Evolutionary conservation across 2,888 invertebrate species (phyloP).

Genomic region (Coenonympha glycerion): DNA sequence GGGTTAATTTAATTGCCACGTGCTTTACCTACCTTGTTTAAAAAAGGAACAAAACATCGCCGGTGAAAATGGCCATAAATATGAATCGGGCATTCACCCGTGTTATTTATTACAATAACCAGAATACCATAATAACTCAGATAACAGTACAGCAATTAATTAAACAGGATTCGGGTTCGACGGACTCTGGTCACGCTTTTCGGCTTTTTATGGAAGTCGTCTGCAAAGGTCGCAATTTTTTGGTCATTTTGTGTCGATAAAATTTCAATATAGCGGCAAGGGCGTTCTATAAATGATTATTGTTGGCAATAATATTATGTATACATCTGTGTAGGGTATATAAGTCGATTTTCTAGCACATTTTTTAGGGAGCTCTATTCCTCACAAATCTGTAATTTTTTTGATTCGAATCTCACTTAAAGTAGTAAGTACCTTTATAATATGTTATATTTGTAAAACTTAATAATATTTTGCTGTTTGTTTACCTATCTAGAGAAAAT

Average conservation of each 20-base stretch:
- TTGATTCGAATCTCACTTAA: too few relatives aligned
- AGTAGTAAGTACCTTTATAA: too few relatives aligned
- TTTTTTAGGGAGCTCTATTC: too few relatives aligned
- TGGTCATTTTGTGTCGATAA: not conserved
- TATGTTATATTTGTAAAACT: too few relatives aligned
- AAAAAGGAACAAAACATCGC: not conserved
- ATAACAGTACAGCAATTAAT: slow-evolving; percentile 9
- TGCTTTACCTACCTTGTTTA: too few relatives aligned
- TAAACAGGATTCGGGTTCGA: slow-evolving; percentile 6
- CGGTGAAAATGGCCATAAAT: not conserved
- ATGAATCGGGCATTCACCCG: not conserved
- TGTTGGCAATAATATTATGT: not conserved
- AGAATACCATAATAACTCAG: slow-evolving; percentile 3
- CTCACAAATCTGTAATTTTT: too few relatives aligned
- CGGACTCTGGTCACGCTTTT: slow-evolving; percentile 6
- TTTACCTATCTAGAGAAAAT: too few relatives aligned
- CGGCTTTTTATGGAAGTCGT: slow-evolving; percentile 6
- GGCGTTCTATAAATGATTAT: not conserved
- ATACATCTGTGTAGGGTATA: not conserved
- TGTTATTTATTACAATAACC: slow-evolving; percentile 4
- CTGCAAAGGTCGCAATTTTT: slow-evolving; percentile 21
- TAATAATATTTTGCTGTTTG: too few relatives aligned
- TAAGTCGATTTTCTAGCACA: too few relatives aligned
- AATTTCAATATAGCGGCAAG: not conserved
- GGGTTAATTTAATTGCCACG: too few relatives aligned